These are phyloP conservation scores for Tautogolabrus adspersus DNA, from an alignment of 2,113 vertebrate species.

Conservation along the genomic window DNA sequence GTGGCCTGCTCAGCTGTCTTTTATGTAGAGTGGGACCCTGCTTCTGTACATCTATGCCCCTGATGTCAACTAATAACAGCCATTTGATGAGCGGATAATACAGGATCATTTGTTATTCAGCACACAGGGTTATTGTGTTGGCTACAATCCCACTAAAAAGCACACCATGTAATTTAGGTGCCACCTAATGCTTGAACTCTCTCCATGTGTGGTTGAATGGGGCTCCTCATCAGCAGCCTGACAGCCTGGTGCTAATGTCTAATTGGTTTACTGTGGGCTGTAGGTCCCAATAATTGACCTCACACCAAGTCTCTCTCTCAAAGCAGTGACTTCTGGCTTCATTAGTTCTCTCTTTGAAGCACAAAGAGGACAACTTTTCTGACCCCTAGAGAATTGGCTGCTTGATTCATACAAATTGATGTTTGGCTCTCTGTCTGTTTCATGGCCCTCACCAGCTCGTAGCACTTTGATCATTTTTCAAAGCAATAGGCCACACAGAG, in stretches of 20 bases:
- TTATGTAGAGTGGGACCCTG: not conserved
- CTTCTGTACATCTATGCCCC: not conserved
- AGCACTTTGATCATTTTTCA: conserved; percentile 84
- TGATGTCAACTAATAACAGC: not conserved
- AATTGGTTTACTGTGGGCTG: conserved; percentile 68
- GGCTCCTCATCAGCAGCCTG: conserved; percentile 32
- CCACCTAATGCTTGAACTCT: conserved; percentile 24
- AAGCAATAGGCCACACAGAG: conserved; percentile 68
- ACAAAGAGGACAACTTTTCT: conserved; percentile 65
- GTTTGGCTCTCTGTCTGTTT: conserved; percentile 76
- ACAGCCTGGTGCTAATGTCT: conserved; percentile 42
- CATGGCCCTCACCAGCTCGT: conserved; percentile 48
- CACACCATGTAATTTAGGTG: not conserved
- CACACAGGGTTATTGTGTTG: not conserved
- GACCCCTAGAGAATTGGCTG: conserved; percentile 73
- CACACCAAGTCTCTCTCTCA: conserved; percentile 50
- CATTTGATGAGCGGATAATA: not conserved
- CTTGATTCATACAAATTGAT: conserved; percentile 82
- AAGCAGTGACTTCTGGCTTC: conserved; percentile 70
- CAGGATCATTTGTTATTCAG: not conserved
- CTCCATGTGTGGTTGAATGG: conserved; percentile 16
- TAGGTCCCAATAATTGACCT: conserved; percentile 71
- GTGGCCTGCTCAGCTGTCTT: too few relatives aligned
- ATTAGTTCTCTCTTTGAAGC: conserved; percentile 78
- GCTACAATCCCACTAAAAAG: not conserved